phyloP scores from a whole-genome alignment of 2,113 vertebrate species.

The Diadophis punctatus region DNA sequence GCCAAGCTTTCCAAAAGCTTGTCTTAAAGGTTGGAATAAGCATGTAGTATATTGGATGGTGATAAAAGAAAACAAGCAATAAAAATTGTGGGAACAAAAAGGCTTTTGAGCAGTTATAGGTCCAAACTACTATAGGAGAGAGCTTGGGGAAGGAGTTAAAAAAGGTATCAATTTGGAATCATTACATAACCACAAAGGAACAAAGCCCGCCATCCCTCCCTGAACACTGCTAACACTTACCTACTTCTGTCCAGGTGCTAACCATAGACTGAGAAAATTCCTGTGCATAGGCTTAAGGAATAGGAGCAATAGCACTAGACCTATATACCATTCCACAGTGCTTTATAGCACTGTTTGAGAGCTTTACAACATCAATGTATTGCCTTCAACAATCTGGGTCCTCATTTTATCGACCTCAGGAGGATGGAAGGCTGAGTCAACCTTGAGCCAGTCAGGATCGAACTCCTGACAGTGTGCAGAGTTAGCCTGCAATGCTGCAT shows the following conservation, averaged over 20 bases:
- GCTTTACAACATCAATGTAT: background rate
- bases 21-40: background rate
- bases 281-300: background rate
- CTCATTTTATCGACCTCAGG: background rate
- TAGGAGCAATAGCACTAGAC: background rate
- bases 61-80: background rate
- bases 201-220: background rate
- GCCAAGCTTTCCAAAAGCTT: background rate
- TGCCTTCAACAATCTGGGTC: background rate
- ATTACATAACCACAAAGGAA: background rate
- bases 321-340: background rate
- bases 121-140: background rate
- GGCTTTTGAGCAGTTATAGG: background rate
- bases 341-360: background rate
- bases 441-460: background rate
- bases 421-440: background rate
- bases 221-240: background rate
- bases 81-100: background rate
- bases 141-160: background rate
- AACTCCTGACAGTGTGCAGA: background rate
- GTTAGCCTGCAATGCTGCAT: background rate
- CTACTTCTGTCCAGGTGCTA: background rate
- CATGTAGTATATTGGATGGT: background rate
- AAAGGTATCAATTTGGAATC: background rate
- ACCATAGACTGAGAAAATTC: background rate